Evolutionary conservation across 2,113 vertebrate species (phyloP).

Genomic region (Macroglossus sobrinus): DNA sequence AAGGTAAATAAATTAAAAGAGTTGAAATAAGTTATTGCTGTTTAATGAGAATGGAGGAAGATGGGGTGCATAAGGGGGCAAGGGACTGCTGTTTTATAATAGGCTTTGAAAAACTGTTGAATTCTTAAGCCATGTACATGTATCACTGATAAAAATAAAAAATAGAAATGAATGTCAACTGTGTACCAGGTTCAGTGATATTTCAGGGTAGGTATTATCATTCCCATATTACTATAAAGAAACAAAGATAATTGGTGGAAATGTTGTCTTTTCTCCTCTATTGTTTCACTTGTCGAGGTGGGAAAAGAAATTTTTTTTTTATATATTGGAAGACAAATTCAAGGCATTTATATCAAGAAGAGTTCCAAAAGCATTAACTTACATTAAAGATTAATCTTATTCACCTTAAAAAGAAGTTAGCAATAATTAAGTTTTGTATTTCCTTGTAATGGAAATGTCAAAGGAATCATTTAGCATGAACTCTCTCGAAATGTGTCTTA

Average conservation of each 20-base stretch:
- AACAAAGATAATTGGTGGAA: not conserved
- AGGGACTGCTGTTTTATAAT: not conserved
- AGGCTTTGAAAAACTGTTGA: not conserved
- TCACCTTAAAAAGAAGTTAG: not conserved
- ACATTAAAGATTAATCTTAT: not conserved
- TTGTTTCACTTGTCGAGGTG: not conserved
- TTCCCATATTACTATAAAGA: not conserved
- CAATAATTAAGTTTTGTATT: not conserved
- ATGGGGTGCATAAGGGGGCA: not conserved
- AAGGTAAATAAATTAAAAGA: not conserved
- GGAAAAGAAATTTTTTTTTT: not conserved
- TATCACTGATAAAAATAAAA: not conserved
- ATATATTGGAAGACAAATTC: not conserved
- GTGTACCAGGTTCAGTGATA: not conserved
- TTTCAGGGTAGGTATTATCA: not conserved
- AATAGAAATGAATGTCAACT: not conserved
- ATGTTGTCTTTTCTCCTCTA: not conserved
- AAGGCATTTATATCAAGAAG: not conserved
- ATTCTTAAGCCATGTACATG: not conserved
- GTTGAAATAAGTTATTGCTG: not conserved
- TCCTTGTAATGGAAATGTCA: not conserved
- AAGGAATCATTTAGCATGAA: not conserved
- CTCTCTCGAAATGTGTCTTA: not conserved
- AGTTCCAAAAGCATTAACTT: not conserved
- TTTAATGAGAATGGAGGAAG: not conserved